phyloP scores from a whole-genome alignment of 2,888 invertebrate genomes.

The Perizoma affinitatum region DNA sequence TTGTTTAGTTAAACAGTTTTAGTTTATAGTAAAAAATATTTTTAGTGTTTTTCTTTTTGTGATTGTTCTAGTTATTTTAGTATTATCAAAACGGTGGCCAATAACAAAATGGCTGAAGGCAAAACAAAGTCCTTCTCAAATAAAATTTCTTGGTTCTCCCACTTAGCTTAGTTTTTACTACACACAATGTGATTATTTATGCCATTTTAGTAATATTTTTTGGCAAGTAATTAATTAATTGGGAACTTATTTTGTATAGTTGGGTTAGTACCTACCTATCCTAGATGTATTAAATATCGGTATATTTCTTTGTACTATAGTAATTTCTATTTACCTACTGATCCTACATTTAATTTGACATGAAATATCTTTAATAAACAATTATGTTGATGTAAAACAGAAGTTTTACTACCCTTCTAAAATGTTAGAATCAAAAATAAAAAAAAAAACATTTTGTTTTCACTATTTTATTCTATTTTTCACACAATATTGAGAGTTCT shows the following conservation, averaged over 20 bases:
- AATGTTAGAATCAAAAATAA: not conserved
- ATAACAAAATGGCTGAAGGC: conserved; percentile 7
- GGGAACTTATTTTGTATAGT: conserved; percentile 27
- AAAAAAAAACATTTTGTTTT: conserved; percentile 32
- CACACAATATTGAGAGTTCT: conserved; percentile 58
- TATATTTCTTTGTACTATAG: conserved; percentile 21
- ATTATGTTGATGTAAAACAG: conserved; percentile 9
- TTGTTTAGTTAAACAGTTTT: no score
- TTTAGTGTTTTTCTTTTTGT: conserved; percentile 1
- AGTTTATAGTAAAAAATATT: no score
- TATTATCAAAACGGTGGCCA: conserved; percentile 11
- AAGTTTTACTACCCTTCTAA: not conserved
- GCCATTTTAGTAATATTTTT: conserved; percentile 13
- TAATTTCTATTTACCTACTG: conserved; percentile 5
- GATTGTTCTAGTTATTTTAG: conserved; percentile 9
- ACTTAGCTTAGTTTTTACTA: conserved; percentile 42
- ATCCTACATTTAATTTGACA: conserved; percentile 19
- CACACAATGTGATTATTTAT: conserved; percentile 23
- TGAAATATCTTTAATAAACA: conserved; percentile 7
- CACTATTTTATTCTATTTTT: conserved; percentile 58
- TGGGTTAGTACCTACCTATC: conserved; percentile 8
- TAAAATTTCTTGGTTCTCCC: conserved; percentile 5
- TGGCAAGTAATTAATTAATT: not conserved
- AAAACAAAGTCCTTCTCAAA: no score
- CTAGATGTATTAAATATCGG: conserved; percentile 13